A percentile compares a stretch with the other conserved stretches of the same genome.
Conservation (phyloP, 1,140 invertebrate species). For the Saccostrea cuccullata region DNA sequence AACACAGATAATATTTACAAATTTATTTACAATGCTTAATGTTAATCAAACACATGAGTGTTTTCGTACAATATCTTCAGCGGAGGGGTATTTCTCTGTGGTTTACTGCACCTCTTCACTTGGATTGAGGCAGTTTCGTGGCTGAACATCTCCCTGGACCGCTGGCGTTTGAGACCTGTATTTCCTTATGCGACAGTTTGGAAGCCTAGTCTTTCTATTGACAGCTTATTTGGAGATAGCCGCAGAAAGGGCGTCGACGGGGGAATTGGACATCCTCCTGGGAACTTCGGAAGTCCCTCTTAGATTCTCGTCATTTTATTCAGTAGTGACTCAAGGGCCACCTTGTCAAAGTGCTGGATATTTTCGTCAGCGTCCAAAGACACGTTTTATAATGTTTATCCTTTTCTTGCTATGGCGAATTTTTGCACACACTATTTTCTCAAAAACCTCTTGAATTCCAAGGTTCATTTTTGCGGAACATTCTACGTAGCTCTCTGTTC, state of each 20-base stretch:
- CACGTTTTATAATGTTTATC: slow-evolving; percentile 61
- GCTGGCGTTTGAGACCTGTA: background rate
- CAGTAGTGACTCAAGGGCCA: slow-evolving; percentile 25
- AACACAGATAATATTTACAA: background rate
- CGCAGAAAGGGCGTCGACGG: background rate
- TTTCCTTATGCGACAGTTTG: background rate
- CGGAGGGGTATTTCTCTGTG: background rate
- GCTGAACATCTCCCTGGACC: background rate
- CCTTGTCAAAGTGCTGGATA: background rate
- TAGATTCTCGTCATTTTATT: background rate
- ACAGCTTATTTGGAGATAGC: background rate
- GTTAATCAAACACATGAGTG: background rate
- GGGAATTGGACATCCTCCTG: background rate
- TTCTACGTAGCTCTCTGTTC: slow-evolving; percentile 81
- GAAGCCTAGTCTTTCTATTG: background rate
- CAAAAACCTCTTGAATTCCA: slow-evolving; percentile 94
- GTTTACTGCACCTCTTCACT: background rate
- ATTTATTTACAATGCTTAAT: background rate
- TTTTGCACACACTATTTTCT: slow-evolving; percentile 85
- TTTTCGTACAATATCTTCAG: background rate
- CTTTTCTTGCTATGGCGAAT: slow-evolving; percentile 80
- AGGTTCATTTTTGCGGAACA: slow-evolving; percentile 94
- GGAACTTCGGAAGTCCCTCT: background rate
- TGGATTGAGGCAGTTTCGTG: too few species aligned
- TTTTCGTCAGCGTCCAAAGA: slow-evolving; percentile 61